Conservation (phyloP, 2,888 invertebrate genomes). For the Mechanitis messenoides region DNA sequence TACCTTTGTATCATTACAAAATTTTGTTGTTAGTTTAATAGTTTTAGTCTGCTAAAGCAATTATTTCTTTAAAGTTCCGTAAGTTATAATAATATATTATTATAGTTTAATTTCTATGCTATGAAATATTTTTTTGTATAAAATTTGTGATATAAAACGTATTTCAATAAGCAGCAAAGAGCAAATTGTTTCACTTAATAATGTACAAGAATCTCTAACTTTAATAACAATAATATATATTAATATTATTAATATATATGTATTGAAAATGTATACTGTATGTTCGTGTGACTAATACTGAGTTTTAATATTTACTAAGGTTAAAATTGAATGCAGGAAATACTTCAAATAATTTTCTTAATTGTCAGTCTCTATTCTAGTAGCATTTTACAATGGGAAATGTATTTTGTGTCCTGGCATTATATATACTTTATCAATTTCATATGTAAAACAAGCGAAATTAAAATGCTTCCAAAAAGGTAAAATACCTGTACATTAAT, state of each 20-base stretch:
- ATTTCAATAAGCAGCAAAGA: too few species aligned
- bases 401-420: neutral
- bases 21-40: too few species aligned
- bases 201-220: too few species aligned
- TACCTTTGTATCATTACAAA: too few species aligned
- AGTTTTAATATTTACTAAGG: neutral
- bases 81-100: too few species aligned
- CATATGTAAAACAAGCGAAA: neutral
- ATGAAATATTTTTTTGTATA: too few species aligned
- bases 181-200: too few species aligned
- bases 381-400: neutral
- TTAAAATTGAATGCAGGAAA: constrained; percentile 1
- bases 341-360: neutral
- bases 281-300: neutral
- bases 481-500: neutral
- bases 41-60: too few species aligned
- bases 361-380: neutral
- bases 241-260: neutral
- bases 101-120: too few species aligned
- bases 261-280: neutral
- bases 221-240: too few species aligned
- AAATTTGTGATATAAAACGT: too few species aligned
- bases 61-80: too few species aligned
- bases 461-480: neutral
- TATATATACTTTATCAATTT: neutral